Evolutionary conservation across 2,888 invertebrate species (phyloP).

Genomic region (Gymnoscelis rufifasciata): DNA sequence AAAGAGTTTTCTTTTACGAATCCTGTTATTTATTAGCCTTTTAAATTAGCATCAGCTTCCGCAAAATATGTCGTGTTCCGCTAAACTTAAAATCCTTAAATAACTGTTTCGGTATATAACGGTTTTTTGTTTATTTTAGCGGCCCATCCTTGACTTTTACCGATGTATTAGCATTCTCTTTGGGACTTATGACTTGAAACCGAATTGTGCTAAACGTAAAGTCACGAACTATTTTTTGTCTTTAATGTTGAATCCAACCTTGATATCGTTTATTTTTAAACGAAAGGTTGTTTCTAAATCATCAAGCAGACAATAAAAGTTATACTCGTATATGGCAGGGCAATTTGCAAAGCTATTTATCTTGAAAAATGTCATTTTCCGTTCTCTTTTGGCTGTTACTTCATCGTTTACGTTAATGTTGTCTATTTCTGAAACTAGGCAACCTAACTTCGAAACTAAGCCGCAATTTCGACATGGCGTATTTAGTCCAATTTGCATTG

Average conservation of each 20-base stretch:
- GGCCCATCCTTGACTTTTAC: slow-evolving; percentile 50
- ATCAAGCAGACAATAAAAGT: slow-evolving; percentile 33
- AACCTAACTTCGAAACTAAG: slow-evolving; percentile 28
- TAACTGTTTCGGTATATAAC: slow-evolving; percentile 38
- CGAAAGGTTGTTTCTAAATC: slow-evolving; percentile 33
- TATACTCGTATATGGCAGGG: slow-evolving; percentile 28
- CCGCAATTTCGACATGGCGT: slow-evolving; percentile 24
- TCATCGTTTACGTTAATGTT: slow-evolving; percentile 27
- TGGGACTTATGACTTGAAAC: slow-evolving; percentile 41
- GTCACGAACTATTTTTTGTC: slow-evolving; percentile 55
- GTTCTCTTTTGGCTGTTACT: slow-evolving; percentile 29
- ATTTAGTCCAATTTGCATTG: slow-evolving; percentile 19
- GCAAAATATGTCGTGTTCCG: slow-evolving; percentile 26
- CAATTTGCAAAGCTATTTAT: slow-evolving; percentile 31
- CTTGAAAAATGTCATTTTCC: slow-evolving; percentile 32
- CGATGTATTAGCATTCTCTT: slow-evolving; percentile 53
- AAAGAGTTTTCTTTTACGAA: slow-evolving; percentile 4
- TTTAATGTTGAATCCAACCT: slow-evolving; percentile 49
- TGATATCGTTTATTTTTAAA: slow-evolving; percentile 37
- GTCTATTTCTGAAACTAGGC: slow-evolving; percentile 26
- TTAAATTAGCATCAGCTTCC: slow-evolving; percentile 27
- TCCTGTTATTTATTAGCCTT: slow-evolving; percentile 15
- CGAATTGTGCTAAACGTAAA: slow-evolving; percentile 48
- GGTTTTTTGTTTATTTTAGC: slow-evolving; percentile 33
- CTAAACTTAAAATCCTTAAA: slow-evolving; percentile 33